Conservation (phyloP, 2,113 vertebrate species). For the Microtus ochrogaster region DNA sequence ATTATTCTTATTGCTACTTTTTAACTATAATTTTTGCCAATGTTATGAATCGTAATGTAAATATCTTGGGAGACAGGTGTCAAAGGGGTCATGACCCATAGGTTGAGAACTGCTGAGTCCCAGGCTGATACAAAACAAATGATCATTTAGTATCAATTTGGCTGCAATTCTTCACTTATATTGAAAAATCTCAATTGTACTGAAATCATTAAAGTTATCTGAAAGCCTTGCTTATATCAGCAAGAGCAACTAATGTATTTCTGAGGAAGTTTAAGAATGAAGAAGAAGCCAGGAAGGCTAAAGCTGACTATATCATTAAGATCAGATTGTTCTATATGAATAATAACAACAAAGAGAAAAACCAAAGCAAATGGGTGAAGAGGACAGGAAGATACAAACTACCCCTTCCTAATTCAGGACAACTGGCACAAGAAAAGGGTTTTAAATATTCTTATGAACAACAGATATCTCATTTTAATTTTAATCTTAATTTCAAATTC, state of each 20-base stretch:
- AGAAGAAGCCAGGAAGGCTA: background rate
- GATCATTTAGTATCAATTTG: background rate
- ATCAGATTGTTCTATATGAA: background rate
- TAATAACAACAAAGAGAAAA: background rate
- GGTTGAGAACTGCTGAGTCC: background rate
- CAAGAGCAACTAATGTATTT: background rate
- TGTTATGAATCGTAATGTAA: background rate
- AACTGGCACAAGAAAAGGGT: conserved; percentile 8
- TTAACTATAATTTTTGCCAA: background rate
- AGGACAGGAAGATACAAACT: background rate
- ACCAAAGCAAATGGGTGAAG: background rate
- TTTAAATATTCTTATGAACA: conserved; percentile 47
- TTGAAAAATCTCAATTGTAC: background rate
- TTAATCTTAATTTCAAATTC: conserved; percentile 36
- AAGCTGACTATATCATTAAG: background rate
- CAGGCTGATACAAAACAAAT: background rate
- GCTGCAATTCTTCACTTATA: background rate
- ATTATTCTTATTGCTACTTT: background rate
- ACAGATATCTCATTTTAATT: background rate
- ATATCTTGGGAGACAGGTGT: background rate
- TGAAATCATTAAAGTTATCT: background rate
- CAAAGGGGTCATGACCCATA: background rate
- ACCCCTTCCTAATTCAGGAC: background rate
- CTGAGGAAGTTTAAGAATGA: conserved; percentile 41
- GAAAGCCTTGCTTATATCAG: background rate